Evolutionary conservation across 1,140 invertebrate species (phyloP).

Genomic region (Hesperophylax magnus): DNA sequence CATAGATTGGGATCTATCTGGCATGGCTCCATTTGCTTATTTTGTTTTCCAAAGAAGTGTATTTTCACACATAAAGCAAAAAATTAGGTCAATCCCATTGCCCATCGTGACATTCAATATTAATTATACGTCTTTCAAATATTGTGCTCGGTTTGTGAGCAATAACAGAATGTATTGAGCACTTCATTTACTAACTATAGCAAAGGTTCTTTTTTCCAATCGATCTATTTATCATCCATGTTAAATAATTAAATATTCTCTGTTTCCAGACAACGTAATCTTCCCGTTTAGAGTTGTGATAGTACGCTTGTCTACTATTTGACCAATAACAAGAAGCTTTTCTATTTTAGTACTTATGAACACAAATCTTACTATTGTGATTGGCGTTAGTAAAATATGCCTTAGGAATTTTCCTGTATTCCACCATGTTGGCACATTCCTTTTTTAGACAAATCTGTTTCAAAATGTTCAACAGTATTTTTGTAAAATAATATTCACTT

Average conservation of each 20-base stretch:
- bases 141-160: too few relatives aligned
- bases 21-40: too few relatives aligned
- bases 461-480: slow-evolving; percentile 5
- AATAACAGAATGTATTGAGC: neutral
- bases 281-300: slow-evolving; percentile 10
- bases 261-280: neutral
- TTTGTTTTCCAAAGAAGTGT: too few relatives aligned
- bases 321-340: slow-evolving; percentile 19
- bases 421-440: neutral
- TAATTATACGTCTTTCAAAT: too few relatives aligned
- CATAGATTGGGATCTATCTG: too few relatives aligned
- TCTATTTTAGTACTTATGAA: slow-evolving; percentile 27
- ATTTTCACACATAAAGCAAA: too few relatives aligned
- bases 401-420: neutral
- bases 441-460: neutral
- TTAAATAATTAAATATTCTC: slow-evolving; percentile 15
- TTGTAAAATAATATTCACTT: slow-evolving; percentile 2
- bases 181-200: neutral
- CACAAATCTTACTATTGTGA: neutral
- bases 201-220: neutral
- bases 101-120: too few relatives aligned
- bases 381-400: neutral
- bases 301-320: neutral
- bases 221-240: neutral
- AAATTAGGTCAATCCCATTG: too few relatives aligned